Evolutionary conservation across 2,888 invertebrate genomes (phyloP).

Genomic region (Odontocolon sp.): DNA sequence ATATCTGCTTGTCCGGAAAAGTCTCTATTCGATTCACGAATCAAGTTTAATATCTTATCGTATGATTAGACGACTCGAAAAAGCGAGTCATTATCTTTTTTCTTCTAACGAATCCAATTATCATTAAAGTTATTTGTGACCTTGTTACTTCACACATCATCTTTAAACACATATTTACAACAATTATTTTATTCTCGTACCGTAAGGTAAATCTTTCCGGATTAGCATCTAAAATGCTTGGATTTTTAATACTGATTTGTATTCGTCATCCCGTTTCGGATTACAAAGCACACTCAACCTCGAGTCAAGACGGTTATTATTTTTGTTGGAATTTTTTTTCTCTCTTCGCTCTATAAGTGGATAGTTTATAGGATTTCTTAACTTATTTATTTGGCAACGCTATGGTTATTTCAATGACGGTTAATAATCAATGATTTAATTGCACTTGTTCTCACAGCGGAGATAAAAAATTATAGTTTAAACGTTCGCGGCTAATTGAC

Average conservation of each 20-base stretch:
- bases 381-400: conserved; percentile 68
- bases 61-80: too few relatives aligned
- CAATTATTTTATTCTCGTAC: conserved; percentile 34
- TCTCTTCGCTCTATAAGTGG: conserved; percentile 11
- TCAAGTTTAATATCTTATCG: too few relatives aligned
- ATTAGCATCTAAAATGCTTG: conserved; percentile 31
- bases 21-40: too few relatives aligned
- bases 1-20: not conserved
- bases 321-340: not conserved
- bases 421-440: conserved; percentile 63
- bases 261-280: conserved; percentile 36
- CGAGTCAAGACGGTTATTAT: not conserved
- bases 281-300: not conserved
- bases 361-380: conserved; percentile 49
- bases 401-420: conserved; percentile 56
- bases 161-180: conserved; percentile 45
- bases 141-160: conserved; percentile 1
- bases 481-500: conserved; percentile 12
- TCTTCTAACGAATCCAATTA: not conserved
- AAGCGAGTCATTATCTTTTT: too few relatives aligned
- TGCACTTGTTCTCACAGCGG: conserved; percentile 66
- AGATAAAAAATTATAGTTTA: conserved; percentile 53
- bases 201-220: conserved; percentile 15
- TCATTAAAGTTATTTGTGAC: conserved; percentile 6
- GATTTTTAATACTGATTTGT: conserved; percentile 58